phyloP scores from a whole-genome alignment of 2,113 vertebrate genomes.

The Irena cyanogastra region DNA sequence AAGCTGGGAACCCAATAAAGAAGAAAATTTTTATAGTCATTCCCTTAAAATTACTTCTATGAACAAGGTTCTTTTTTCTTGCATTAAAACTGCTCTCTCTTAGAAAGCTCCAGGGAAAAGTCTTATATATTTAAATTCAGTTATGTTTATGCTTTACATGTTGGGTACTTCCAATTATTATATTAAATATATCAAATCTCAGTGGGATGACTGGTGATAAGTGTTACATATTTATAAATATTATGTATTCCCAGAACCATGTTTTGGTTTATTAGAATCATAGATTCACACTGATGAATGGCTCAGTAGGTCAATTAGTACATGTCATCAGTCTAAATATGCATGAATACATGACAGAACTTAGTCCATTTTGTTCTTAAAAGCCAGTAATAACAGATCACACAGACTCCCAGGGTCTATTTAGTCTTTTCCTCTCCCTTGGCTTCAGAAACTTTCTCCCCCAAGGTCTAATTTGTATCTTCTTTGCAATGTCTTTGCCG shows the following conservation, averaged over 20 bases:
- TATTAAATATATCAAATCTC: conserved; percentile 7
- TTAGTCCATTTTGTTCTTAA: neutral
- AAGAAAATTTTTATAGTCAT: neutral
- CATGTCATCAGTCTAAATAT: neutral
- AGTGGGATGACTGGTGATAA: neutral
- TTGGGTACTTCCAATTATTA: neutral
- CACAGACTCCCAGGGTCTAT: neutral
- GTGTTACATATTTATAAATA: conserved; percentile 30
- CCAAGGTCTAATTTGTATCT: neutral
- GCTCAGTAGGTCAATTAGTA: neutral
- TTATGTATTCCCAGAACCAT: neutral
- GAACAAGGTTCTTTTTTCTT: neutral
- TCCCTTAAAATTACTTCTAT: neutral
- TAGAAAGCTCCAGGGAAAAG: neutral
- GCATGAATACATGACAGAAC: neutral
- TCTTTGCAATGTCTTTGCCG: neutral
- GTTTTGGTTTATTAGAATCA: neutral
- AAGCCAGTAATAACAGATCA: neutral
- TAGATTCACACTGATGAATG: neutral
- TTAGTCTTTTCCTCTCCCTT: neutral
- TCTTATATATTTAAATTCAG: neutral
- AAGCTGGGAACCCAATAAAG: neutral
- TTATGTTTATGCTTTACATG: neutral
- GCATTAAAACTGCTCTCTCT: neutral
- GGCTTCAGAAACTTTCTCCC: neutral